Conservation (phyloP, 2,797 vertebrate genomes). For the Ispidina picta region DNA sequence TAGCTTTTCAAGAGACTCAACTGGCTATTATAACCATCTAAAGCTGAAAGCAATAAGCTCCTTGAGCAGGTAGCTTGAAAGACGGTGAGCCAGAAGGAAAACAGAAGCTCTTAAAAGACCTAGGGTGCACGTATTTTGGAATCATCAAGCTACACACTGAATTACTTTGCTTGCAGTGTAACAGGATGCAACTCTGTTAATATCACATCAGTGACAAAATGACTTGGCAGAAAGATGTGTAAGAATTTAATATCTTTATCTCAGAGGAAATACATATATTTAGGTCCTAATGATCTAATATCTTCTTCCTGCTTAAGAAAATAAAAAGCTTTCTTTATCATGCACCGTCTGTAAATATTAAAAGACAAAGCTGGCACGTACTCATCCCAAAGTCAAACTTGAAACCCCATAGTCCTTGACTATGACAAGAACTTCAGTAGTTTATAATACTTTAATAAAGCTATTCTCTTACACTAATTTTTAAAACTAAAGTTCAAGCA, state of each 20-base stretch:
- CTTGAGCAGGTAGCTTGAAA: background rate
- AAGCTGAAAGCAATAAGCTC: background rate
- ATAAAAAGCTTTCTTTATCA: background rate
- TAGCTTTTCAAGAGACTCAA: background rate
- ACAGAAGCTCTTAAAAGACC: background rate
- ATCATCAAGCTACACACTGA: background rate
- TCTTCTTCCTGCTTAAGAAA: background rate
- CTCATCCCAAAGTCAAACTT: background rate
- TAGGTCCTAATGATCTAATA: background rate
- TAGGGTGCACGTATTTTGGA: background rate
- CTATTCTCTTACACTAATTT: background rate
- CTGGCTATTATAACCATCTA: background rate
- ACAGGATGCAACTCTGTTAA: background rate
- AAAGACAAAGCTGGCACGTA: background rate
- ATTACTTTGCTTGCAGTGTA: background rate
- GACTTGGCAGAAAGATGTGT: background rate
- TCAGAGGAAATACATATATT: background rate
- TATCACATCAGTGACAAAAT: background rate
- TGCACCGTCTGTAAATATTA: background rate
- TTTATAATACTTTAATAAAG: background rate
- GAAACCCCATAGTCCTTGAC: background rate
- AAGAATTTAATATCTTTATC: background rate
- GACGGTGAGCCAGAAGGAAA: background rate
- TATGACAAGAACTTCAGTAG: background rate
- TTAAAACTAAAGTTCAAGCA: background rate